Base-by-base conservation (phyloP, 1,140 invertebrate genomes). In the Agraylea sexmaculata region DNA sequence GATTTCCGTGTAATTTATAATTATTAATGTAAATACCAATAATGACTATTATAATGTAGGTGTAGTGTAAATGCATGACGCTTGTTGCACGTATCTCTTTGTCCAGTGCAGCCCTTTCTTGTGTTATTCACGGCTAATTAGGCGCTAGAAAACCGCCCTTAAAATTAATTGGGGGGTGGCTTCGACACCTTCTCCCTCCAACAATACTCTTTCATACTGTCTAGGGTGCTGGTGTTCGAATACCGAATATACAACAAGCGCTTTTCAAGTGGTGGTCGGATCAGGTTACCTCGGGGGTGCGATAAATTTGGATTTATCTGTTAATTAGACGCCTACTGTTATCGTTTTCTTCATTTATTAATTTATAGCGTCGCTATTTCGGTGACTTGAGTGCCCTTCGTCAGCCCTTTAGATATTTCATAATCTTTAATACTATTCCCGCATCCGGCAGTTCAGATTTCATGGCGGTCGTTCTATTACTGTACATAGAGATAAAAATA, bases 151-250 rank as follows among this genome's bases (percentile, higher is more conserved):
- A 49, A 49, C 45, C 47, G 43, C 47, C 43, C 47, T 46, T 49
- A 37, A 49, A 49, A 49, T 49, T 49, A 49, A 49, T 49, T 49
- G 43, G 43, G 47, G 43, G 37, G 30, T 44, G 46, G n/a, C 45
- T 45, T 42, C 38, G 18, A 49, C 43, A 45, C 42, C 43, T 41
- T 41, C 47, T 43, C 25, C 30, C 31, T 28, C 22, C 18, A 11
- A 8, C 36, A 10, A 30, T 5, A 28, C 15, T 34, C 16, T 27
- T 16, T 32, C 32, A 42, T 42, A 42, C 41, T 43, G 30, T 43
- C 41, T 31, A 16, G 30, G 20, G 37, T 23, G 10, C 5, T 5
- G 7, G 36, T 17, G 28, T 22, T 44, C 33, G 33, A 42, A 49
- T 44, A 20, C 18, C 23, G 40, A 43, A 39, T 49, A 45, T 49